These are phyloP conservation scores for Gopherus evgoodei DNA, from an alignment of 2,113 vertebrate genomes.

Conservation along the genomic window DNA sequence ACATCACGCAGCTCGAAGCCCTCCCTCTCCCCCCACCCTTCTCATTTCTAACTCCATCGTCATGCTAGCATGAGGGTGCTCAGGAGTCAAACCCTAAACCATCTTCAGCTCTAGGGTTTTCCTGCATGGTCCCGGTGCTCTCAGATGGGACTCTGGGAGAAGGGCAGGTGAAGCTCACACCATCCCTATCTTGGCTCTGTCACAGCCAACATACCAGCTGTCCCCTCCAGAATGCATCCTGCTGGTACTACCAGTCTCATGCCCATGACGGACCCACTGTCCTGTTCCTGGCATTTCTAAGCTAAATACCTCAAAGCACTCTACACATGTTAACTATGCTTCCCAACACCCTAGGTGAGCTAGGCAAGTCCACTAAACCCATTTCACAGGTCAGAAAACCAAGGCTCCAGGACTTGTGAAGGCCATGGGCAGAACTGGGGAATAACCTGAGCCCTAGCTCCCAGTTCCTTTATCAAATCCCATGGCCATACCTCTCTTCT, in stretches of 20 bases:
- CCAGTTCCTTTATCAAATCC: neutral
- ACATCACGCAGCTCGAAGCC: neutral
- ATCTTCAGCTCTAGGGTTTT: neutral
- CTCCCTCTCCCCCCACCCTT: accelerated
- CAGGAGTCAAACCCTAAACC: neutral
- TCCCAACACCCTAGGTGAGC: neutral
- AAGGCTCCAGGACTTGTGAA: neutral
- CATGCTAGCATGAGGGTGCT: neutral
- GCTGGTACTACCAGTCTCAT: neutral
- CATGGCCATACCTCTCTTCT: neutral
- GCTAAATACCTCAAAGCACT: neutral
- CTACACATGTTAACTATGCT: neutral
- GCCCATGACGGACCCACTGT: too few species aligned
- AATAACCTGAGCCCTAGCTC: neutral
- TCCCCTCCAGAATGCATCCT: neutral
- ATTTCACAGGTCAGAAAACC: neutral
- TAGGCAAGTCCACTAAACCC: neutral
- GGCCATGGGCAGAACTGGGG: neutral
- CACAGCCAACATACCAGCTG: neutral
- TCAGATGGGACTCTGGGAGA: neutral
- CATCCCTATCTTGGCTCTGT: neutral
- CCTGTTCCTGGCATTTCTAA: neutral
- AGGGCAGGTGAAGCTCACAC: neutral
- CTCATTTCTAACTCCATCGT: neutral
- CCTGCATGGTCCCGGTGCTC: neutral